phyloP scores from a whole-genome alignment of 2,113 vertebrate species.

The Erinaceus europaeus region DNA sequence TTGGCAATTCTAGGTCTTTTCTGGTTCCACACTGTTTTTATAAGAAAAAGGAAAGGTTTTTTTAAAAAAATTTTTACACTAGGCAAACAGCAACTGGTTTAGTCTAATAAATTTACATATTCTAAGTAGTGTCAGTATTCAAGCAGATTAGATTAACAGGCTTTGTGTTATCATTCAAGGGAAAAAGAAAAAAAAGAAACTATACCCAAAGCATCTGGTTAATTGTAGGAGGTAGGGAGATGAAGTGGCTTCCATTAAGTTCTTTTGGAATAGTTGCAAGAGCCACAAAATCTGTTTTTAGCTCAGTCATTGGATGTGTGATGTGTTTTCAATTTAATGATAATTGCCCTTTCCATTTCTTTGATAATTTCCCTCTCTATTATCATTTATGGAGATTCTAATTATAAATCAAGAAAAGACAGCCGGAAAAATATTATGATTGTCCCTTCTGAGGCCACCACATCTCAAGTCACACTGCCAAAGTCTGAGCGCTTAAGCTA shows the following conservation, averaged over 20 bases:
- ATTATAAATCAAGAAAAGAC: conserved; percentile 75
- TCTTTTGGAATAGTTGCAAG: conserved; percentile 69
- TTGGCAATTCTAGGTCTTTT: no score
- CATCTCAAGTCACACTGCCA: conserved; percentile 45
- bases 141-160: conserved; percentile 55
- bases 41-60: conserved; percentile 12
- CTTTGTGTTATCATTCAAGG: conserved; percentile 47
- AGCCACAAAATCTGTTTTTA: conserved; percentile 68
- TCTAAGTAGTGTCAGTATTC: conserved; percentile 49
- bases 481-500: conserved; percentile 48
- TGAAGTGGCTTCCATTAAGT: conserved; percentile 57
- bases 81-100: conserved; percentile 32
- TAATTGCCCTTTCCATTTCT: conserved; percentile 63
- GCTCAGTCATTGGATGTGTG: conserved; percentile 62
- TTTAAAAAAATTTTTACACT: conserved; percentile 27
- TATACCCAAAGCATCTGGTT: conserved; percentile 66
- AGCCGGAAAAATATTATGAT: conserved; percentile 75
- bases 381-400: conserved; percentile 68
- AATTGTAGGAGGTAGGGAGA: conserved; percentile 64
- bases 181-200: conserved; percentile 43
- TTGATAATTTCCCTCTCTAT: conserved; percentile 61
- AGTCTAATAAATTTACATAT: conserved; percentile 55
- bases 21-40: conserved; percentile 47
- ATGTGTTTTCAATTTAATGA: conserved; percentile 68
- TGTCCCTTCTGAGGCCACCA: conserved; percentile 72